Conservation (phyloP, 2,888 invertebrate genomes). For the Drosophila merina region DNA sequence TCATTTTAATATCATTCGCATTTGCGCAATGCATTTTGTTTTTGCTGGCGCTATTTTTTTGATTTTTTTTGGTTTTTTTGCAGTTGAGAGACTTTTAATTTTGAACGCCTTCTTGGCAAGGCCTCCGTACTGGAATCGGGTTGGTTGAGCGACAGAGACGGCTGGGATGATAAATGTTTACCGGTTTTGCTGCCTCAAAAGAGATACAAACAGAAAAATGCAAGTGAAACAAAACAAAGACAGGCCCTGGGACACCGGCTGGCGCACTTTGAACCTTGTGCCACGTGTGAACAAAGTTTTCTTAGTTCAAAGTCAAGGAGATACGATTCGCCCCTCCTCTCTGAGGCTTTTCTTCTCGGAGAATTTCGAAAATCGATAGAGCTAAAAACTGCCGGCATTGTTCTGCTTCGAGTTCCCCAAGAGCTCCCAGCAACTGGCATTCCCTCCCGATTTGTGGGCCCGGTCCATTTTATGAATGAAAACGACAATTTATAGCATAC, state of each 20-base stretch:
- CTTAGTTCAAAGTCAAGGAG: slow-evolving; percentile 53
- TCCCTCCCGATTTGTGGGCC: slow-evolving; percentile 38
- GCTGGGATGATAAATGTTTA: slow-evolving; percentile 68
- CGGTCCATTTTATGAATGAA: slow-evolving; percentile 75
- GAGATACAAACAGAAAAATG: slow-evolving; percentile 7
- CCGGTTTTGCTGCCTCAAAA: slow-evolving; percentile 57
- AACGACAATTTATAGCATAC: slow-evolving; percentile 66
- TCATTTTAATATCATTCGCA: slow-evolving; percentile 79
- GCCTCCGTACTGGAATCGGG: slow-evolving; percentile 59
- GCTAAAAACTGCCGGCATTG: slow-evolving; percentile 71
- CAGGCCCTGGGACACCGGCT: slow-evolving; percentile 12
- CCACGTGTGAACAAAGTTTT: slow-evolving; percentile 10
- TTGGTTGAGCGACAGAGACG: slow-evolving; percentile 60
- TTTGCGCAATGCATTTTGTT: slow-evolving; percentile 65
- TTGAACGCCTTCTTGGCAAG: slow-evolving; percentile 79
- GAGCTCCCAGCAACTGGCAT: neutral
- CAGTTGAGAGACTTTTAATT: slow-evolving; percentile 80
- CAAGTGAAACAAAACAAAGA: neutral
- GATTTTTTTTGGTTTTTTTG: slow-evolving; percentile 30
- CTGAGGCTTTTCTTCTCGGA: neutral
- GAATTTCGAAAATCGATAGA: slow-evolving; percentile 68
- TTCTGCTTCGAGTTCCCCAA: slow-evolving; percentile 15
- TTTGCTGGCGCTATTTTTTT: slow-evolving; percentile 30
- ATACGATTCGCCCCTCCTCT: neutral
- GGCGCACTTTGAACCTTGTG: slow-evolving; percentile 35